Evolutionary conservation across 2,888 invertebrate genomes (phyloP).

Genomic region (Romanomermis culicivorax): DNA sequence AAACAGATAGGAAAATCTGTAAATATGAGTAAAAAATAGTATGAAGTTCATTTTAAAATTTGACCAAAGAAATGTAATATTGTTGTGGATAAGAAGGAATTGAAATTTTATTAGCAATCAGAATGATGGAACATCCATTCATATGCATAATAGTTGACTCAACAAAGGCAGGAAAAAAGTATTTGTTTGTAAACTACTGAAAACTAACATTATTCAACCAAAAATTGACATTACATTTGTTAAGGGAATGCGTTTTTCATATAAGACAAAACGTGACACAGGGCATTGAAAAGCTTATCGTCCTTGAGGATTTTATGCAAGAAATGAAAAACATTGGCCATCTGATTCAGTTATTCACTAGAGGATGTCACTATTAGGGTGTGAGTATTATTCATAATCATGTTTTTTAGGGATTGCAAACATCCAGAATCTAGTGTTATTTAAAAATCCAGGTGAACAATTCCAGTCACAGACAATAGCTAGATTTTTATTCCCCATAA

Average conservation of each 20-base stretch:
- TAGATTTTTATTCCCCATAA: slow-evolving; percentile 5
- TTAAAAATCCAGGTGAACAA: slow-evolving; percentile 7
- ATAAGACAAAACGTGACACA: not conserved
- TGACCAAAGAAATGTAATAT: no score
- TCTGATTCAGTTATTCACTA: not conserved
- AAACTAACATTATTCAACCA: not conserved
- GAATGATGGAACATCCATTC: no score
- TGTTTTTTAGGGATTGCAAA: not conserved
- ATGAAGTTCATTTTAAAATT: not conserved
- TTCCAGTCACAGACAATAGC: not conserved
- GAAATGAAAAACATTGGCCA: slow-evolving; percentile 3
- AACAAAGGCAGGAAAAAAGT: slow-evolving; percentile 4
- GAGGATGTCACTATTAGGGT: slow-evolving; percentile 3
- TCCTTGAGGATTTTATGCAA: slow-evolving; percentile 8
- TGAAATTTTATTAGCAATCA: no score
- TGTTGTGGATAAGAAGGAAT: no score
- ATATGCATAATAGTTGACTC: not conserved
- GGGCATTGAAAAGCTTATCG: not conserved
- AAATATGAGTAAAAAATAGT: not conserved
- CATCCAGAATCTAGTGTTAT: slow-evolving; percentile 5
- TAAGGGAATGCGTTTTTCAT: slow-evolving; percentile 4
- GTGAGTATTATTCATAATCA: slow-evolving; percentile 4
- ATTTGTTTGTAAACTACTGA: slow-evolving; percentile 1
- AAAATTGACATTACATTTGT: slow-evolving; percentile 1
- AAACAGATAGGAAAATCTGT: not conserved